Percentiles rank a stretch among this genome's conserved stretches.
phyloP scores from a whole-genome alignment of 2,888 invertebrate species.

The Harpalus rubripes region DNA sequence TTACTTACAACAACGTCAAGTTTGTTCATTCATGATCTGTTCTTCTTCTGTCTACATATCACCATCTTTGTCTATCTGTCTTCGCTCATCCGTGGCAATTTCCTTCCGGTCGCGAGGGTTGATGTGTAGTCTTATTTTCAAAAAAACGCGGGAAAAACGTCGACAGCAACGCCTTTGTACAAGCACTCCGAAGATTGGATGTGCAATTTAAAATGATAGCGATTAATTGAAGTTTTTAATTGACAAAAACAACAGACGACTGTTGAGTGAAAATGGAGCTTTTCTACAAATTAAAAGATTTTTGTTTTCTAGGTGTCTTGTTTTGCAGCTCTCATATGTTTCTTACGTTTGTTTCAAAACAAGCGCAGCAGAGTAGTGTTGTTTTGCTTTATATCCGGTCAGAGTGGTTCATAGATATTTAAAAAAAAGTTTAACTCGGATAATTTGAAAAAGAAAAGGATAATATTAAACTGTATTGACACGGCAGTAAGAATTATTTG shows the following conservation, averaged over 20 bases:
- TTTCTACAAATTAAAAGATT: conserved; percentile 46
- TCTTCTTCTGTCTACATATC: conserved; percentile 24
- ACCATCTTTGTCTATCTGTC: conserved; percentile 18
- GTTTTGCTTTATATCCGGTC: no score
- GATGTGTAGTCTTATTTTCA: conserved; percentile 49
- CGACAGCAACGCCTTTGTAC: background rate
- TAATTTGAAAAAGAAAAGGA: no score
- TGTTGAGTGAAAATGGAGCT: conserved; percentile 34
- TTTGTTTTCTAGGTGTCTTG: conserved; percentile 4
- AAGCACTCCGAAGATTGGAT: conserved; percentile 26
- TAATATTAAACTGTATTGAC: no score
- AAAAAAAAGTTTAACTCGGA: no score
- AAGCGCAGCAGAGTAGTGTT: no score
- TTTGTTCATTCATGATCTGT: conserved; percentile 46
- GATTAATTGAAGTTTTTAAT: conserved; percentile 55
- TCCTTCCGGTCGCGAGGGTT: conserved; percentile 34
- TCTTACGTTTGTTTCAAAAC: background rate
- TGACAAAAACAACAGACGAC: conserved; percentile 42
- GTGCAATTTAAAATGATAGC: conserved; percentile 41
- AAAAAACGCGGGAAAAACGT: conserved; percentile 28
- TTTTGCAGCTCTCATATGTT: background rate
- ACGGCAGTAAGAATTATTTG: no score
- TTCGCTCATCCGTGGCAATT: conserved; percentile 16
- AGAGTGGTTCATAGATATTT: no score
- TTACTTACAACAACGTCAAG: conserved; percentile 57